Percentiles rank a stretch among this genome's conserved stretches.
Evolutionary conservation across 2,113 vertebrate species (phyloP).

Genomic region (Merops nubicus): DNA sequence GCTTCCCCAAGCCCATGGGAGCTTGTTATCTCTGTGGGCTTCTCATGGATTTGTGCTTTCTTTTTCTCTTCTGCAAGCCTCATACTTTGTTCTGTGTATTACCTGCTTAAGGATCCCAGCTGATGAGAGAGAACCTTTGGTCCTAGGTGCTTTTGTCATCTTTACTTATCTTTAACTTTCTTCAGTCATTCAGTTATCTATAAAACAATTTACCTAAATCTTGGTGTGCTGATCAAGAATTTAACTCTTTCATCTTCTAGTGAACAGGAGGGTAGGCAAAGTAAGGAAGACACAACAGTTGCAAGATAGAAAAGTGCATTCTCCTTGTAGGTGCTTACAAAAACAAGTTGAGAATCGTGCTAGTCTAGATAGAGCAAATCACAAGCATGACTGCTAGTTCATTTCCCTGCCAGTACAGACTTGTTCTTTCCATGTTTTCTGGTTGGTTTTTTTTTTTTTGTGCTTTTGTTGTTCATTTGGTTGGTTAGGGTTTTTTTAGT

Average conservation of each 20-base stretch:
- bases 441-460: neutral
- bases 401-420: neutral
- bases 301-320: neutral
- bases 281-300: neutral
- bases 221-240: neutral
- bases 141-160: neutral
- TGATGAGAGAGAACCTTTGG: neutral
- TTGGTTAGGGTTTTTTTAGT: neutral
- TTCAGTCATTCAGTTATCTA: neutral
- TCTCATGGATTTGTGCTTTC: neutral
- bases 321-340: neutral
- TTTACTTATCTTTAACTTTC: neutral
- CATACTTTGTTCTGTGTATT: fast-evolving
- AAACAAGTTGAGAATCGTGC: neutral
- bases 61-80: neutral
- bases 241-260: neutral
- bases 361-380: neutral
- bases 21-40: neutral
- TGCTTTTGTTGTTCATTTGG: too few relatives aligned
- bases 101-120: neutral
- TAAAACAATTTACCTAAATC: neutral
- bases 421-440: neutral
- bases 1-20: neutral
- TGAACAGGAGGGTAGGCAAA: neutral
- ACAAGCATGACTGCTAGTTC: neutral